A percentile compares a stretch with the other conserved stretches of the same genome.
These are phyloP conservation scores for Stenichneumon culpator DNA, from an alignment of 2,888 invertebrate species.

Conservation along the genomic window DNA sequence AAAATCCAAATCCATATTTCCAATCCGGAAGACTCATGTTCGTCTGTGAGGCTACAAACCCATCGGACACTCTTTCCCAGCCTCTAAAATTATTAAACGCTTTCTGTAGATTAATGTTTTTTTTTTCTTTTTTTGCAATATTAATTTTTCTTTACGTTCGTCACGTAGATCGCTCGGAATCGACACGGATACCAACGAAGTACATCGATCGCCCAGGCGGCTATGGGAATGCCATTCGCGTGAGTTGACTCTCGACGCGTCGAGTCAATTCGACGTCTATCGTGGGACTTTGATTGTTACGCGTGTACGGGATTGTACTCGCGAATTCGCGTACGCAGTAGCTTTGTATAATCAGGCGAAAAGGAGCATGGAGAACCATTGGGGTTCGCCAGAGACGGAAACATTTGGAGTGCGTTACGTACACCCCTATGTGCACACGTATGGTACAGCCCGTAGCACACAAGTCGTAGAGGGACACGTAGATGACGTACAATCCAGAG, in stretches of 20 bases:
- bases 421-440: not conserved
- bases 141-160: not conserved
- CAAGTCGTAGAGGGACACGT: conserved; percentile 14
- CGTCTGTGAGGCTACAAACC: no score
- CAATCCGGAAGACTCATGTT: no score
- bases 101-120: not conserved
- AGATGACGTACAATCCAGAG: conserved; percentile 30
- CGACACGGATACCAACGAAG: no score
- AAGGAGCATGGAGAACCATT: not conserved
- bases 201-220: no score
- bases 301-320: not conserved
- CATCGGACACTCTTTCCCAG: no score
- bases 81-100: no score
- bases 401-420: conserved; percentile 1
- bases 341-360: not conserved
- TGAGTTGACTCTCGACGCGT: not conserved
- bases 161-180: not conserved
- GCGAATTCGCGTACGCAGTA: not conserved
- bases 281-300: conserved; percentile 2
- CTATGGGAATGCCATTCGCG: not conserved
- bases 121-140: not conserved
- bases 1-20: not conserved
- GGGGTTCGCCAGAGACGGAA: not conserved
- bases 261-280: not conserved
- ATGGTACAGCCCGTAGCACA: conserved; percentile 52